Evolutionary conservation across 2,888 invertebrate species (phyloP), one percentile per base, ranked within the genome.

Genomic region (Megamerina dolium): DNA sequence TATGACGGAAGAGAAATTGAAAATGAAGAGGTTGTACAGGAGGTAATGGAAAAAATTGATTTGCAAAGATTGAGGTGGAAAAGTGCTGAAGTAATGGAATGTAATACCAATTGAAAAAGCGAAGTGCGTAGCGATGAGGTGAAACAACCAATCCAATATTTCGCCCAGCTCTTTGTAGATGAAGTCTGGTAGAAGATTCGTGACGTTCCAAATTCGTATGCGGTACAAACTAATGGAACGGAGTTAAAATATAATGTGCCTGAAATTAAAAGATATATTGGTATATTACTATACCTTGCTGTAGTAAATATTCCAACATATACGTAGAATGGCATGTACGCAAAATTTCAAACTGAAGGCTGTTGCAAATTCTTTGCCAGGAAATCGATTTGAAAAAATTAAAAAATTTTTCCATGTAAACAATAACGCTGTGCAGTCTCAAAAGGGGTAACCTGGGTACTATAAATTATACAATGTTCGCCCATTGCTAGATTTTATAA

Each of bases 11-110:
- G 42, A 30, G 34, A 34, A 21, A 43, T 34, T 38, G 43, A 45
- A 43, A 42, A 42, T 46, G 44, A 46, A 50, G 30, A 46, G 20
- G 40, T 42, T 40, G 27, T 37, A 41, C 48, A 48, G 44, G 46
- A 45, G 36, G 44, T 40, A 37, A 42, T 33, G 39, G 46, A 51
- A n/a, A 37, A 51, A 49, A 51, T 49, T 41, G 45, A 51, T 48
- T 46, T 51, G 35, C 21, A 48, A 19, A 48, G 46, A 46, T 49
- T 51, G 40, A 43, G 37, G 36, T 50, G 48, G 45, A 52, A 48
- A 37, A 51, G 49, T 46, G 45, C 43, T 31, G 47, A 44, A 39
- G 18, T 47, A 20, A 45, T 40, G 37, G 40, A 44, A 48, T 37
- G 49, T 33, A 42, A 51, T 27, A 42, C 40, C 27, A 34, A n/a